phyloP scores from a whole-genome alignment of 2,113 vertebrate genomes.

The Pituophis catenifer region DNA sequence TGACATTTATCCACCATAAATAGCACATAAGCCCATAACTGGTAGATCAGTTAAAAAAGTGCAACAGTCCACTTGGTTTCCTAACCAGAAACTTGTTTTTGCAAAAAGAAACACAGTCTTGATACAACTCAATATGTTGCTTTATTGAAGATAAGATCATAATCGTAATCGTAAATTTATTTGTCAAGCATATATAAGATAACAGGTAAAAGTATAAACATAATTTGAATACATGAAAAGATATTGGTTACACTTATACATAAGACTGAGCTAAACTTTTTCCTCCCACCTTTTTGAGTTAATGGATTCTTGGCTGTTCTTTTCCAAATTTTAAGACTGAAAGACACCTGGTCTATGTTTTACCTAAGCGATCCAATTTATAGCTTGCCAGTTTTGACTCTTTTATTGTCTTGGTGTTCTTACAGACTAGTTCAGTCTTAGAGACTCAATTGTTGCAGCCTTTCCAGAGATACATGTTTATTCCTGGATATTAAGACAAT shows the following conservation, averaged over 20 bases:
- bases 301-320: too few relatives aligned
- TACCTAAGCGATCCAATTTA: not conserved
- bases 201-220: too few relatives aligned
- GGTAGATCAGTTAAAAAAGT: not conserved
- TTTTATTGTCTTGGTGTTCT: not conserved
- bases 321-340: too few relatives aligned
- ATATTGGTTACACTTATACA: too few relatives aligned
- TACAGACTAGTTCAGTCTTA: not conserved
- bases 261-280: too few relatives aligned
- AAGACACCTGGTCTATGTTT: not conserved
- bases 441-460: not conserved
- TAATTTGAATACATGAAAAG: too few relatives aligned
- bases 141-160: too few relatives aligned
- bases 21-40: not conserved
- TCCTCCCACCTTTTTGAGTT: too few relatives aligned
- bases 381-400: not conserved
- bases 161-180: too few relatives aligned
- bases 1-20: not conserved
- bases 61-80: not conserved
- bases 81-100: not conserved
- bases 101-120: not conserved
- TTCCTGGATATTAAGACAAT: not conserved
- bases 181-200: too few relatives aligned
- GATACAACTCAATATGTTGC: too few relatives aligned
- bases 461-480: not conserved